phyloP scores from a whole-genome alignment of 2,797 vertebrate species.

The Girardinus metallicus region DNA sequence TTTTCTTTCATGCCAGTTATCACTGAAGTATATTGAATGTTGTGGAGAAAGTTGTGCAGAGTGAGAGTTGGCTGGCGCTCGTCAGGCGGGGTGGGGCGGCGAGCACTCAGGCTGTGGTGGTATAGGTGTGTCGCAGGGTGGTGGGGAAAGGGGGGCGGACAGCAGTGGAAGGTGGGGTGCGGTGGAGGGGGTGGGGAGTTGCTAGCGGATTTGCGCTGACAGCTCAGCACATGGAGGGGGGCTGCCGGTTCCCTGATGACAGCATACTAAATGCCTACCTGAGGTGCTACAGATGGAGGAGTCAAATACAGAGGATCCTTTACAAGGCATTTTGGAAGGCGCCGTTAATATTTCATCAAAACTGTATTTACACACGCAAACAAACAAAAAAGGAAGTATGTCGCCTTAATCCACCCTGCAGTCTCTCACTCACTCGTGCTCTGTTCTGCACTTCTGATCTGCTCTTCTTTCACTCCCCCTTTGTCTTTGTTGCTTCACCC shows the following conservation, averaged over 20 bases:
- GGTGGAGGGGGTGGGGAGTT: slow-evolving; percentile 39
- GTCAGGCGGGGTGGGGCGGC: slow-evolving; percentile 25
- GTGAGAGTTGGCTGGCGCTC: slow-evolving; percentile 18
- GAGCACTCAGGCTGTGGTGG: slow-evolving; percentile 58
- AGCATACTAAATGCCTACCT: slow-evolving; percentile 80
- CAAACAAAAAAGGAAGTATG: slow-evolving; percentile 78
- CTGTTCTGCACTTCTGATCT: slow-evolving; percentile 64
- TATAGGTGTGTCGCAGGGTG: slow-evolving; percentile 72
- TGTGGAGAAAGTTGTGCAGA: slow-evolving; percentile 44
- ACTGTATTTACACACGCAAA: slow-evolving; percentile 79
- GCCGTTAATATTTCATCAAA: slow-evolving; percentile 83
- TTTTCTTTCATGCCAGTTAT: slow-evolving; percentile 36
- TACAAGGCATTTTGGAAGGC: slow-evolving; percentile 80
- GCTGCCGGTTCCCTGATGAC: slow-evolving; percentile 69
- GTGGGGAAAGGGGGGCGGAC: slow-evolving; percentile 32
- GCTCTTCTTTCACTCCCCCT: slow-evolving; percentile 48
- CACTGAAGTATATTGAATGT: slow-evolving; percentile 19
- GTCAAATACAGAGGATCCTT: slow-evolving; percentile 79
- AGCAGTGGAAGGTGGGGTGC: neutral
- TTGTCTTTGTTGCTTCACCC: slow-evolving; percentile 54
- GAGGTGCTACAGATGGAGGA: slow-evolving; percentile 81
- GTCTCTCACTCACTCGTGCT: slow-evolving; percentile 64
- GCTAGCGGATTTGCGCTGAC: slow-evolving; percentile 65
- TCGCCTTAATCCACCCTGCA: slow-evolving; percentile 74
- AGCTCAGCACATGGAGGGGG: slow-evolving; percentile 68